Conservation (phyloP, 2,797 vertebrate species). For the Macropus fuliginosus region DNA sequence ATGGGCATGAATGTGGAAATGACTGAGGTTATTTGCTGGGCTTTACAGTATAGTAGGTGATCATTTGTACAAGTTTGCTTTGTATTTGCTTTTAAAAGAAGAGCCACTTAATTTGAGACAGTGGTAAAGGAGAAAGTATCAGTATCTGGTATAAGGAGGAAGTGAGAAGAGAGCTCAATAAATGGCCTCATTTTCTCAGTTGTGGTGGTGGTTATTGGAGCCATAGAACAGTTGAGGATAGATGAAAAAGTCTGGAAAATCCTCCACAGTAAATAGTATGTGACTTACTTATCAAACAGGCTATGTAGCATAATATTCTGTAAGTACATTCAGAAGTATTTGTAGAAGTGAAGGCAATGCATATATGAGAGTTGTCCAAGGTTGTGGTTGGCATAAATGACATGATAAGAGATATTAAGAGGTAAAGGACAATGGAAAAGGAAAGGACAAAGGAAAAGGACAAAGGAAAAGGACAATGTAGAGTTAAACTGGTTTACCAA, state of each 20-base stretch:
- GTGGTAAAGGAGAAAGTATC: background rate
- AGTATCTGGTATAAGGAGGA: background rate
- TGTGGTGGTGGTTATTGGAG: background rate
- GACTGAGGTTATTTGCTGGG: background rate
- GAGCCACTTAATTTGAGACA: background rate
- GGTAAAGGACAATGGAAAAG: background rate
- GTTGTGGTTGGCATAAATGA: background rate
- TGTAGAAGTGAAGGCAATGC: background rate
- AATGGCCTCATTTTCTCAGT: background rate
- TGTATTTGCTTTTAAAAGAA: background rate
- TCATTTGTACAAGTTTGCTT: background rate
- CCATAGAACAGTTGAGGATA: background rate
- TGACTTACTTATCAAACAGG: background rate
- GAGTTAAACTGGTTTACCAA: background rate
- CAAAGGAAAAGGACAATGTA: background rate
- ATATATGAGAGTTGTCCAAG: background rate
- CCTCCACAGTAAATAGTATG: background rate
- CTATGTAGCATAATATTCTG: background rate
- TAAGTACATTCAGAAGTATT: background rate
- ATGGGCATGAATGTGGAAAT: background rate
- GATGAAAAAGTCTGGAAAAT: background rate
- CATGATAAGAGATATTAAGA: background rate
- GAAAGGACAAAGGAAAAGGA: too few species aligned
- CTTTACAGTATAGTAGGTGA: background rate
- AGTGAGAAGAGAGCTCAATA: background rate